Percentiles rank a stretch among this genome's conserved stretches.
phyloP scores from a whole-genome alignment of 2,888 invertebrate species.

The Amitus sp. region DNA sequence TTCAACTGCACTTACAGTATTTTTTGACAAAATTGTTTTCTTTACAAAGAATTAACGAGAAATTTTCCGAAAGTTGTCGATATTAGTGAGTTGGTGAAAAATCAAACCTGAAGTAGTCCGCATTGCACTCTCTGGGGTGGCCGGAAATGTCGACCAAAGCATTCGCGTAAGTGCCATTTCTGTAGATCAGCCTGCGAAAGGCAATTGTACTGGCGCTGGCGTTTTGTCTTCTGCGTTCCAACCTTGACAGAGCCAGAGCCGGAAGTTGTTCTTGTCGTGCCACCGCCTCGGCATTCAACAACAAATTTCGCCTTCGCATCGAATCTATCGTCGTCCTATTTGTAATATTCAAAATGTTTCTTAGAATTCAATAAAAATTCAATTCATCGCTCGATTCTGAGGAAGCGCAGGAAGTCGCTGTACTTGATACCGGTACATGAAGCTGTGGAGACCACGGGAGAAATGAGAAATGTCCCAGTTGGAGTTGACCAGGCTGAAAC shows the following conservation, averaged over 20 bases:
- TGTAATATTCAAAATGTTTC: no score
- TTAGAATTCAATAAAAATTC: no score
- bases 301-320: slow-evolving; percentile 61
- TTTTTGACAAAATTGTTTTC: no score
- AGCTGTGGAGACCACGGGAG: no score
- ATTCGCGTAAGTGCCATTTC: slow-evolving; percentile 79
- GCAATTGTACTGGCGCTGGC: slow-evolving; percentile 47
- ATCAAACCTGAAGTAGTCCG: slow-evolving; percentile 84
- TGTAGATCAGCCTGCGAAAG: slow-evolving; percentile 70
- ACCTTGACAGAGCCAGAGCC: slow-evolving; percentile 46
- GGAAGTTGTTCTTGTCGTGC: slow-evolving; percentile 53
- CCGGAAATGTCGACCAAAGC: slow-evolving; percentile 77
- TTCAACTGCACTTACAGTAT: no score
- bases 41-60: no score
- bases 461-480: no score
- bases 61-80: no score
- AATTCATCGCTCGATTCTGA: no score
- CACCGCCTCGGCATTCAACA: slow-evolving; percentile 50
- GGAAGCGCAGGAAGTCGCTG: no score
- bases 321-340: slow-evolving; percentile 77
- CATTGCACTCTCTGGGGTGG: slow-evolving; percentile 77
- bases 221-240: slow-evolving; percentile 44
- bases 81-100: no score
- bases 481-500: slow-evolving; percentile 43
- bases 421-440: slow-evolving; percentile 43